Base-by-base conservation (phyloP, 2,113 vertebrate genomes). In the Rhinolophus ferrumequinum region DNA sequence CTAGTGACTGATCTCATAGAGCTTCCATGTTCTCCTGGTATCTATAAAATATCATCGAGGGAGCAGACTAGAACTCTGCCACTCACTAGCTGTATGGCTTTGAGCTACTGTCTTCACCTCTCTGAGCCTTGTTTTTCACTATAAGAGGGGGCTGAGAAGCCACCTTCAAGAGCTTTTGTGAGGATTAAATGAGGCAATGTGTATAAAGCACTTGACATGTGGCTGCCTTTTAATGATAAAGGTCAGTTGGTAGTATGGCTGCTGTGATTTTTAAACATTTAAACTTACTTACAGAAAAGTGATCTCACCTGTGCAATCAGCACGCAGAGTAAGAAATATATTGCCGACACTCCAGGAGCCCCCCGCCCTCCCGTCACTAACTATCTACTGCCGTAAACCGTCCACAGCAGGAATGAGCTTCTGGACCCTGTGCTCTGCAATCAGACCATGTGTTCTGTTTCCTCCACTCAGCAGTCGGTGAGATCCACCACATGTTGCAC, bases 401-500 rank as follows among this genome's bases (percentile, higher is more conserved):
- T 69, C 38, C 35, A 8, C 12, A 16, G 35, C 73, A 21, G 19
- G 30, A 21, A 7, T 84, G 70, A 15, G 13, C 50, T 90, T 62
- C 73, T 75, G 44, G 81, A 41, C 11, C 67, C 72, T 16, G 38
- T 30, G 44, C 33, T 54, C 54, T 21, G 28, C 67, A 88, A 84
- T 72, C 26, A 54, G 35, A 44, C 18, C 4, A 0, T 30, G 24
- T 47, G 7, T 44, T 60, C 18, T 50, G 19, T 69, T 52, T 54
- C 30, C 19, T 69, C 62, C 4, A 0, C 41, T 33, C 56, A 11
- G 28, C 6, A 6, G 4, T 76, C 10, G 24, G 77, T 41, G 6
- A 44, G 69, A 24, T 1, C 1, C 24, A 12, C 6, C 33, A 13
- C 0, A 0, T 54, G 22, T 1, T 7, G 5, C 4, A 6, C 1